Percentiles rank a stretch among this genome's conserved stretches.
Conservation (phyloP, 2,797 vertebrate genomes). For the Danionella dracula region DNA sequence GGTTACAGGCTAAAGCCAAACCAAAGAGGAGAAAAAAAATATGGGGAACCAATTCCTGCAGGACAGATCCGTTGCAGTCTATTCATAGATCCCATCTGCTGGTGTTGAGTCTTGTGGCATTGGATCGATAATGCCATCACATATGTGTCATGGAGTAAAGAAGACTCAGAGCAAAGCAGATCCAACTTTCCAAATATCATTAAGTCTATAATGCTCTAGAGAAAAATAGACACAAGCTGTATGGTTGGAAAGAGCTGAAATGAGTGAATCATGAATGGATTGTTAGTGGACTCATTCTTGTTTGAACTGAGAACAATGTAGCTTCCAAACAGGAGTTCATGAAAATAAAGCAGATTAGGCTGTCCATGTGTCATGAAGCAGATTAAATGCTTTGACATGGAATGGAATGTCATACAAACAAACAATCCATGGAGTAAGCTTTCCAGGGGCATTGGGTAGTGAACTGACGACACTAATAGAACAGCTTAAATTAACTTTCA, state of each 20-base stretch:
- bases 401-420: neutral
- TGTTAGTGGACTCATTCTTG: too few species aligned
- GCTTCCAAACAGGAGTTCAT: neutral
- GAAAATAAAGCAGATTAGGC: constrained; percentile 31
- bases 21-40: constrained; percentile 38
- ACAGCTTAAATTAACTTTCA: too few species aligned
- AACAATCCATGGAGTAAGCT: neutral
- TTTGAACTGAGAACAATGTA: neutral
- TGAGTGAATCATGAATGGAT: too few species aligned
- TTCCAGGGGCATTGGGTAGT: neutral
- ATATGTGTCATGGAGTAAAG: constrained; percentile 19
- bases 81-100: constrained; percentile 65
- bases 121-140: constrained; percentile 11
- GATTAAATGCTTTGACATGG: constrained; percentile 32
- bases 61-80: constrained; percentile 60
- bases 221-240: too few species aligned
- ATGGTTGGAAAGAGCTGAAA: too few species aligned
- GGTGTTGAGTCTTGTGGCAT: constrained; percentile 34
- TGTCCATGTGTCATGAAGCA: constrained; percentile 9
- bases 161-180: too few species aligned
- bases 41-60: constrained; percentile 59
- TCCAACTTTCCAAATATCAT: too few species aligned
- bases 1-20: constrained; percentile 47
- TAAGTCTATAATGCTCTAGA: too few species aligned
- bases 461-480: too few species aligned